These are phyloP conservation scores for Ardeotis arabs DNA, from an alignment of 2,113 vertebrate genomes.

Conservation along the genomic window DNA sequence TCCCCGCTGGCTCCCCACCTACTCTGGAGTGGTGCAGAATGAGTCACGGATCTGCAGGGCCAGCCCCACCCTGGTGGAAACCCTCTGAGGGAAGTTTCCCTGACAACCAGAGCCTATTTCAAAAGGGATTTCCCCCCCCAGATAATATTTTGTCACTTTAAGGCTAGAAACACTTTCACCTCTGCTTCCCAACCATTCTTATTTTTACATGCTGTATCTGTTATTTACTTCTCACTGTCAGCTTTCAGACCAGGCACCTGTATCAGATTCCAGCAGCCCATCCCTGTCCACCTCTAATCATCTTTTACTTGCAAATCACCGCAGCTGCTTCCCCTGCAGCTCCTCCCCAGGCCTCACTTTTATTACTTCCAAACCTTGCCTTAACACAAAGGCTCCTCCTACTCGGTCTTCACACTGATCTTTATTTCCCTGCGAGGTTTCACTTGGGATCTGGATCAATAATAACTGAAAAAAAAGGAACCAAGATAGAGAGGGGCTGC, in stretches of 20 bases:
- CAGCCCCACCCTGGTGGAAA: neutral
- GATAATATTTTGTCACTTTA: neutral
- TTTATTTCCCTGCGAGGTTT: neutral
- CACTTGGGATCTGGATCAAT: neutral
- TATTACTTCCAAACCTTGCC: neutral
- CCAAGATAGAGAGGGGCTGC: neutral
- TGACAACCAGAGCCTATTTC: neutral
- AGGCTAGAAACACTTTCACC: neutral
- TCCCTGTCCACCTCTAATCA: neutral
- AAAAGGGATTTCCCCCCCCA: neutral
- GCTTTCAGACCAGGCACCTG: neutral
- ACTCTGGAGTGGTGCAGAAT: neutral
- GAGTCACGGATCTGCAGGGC: neutral
- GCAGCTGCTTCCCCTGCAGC: neutral
- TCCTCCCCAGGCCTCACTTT: neutral
- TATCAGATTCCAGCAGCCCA: neutral
- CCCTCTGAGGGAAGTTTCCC: neutral
- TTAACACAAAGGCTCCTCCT: neutral
- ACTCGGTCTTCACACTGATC: neutral
- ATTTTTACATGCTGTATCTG: neutral
- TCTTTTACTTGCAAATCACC: slow-evolving; percentile 21
- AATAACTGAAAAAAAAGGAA: neutral
- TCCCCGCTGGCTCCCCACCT: neutral
- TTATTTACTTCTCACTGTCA: neutral
- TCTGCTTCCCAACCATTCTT: neutral